Conservation (phyloP, 37 sponge, comb jelly and placozoan genomes). For the Chondrilla cf. caribensis region DNA sequence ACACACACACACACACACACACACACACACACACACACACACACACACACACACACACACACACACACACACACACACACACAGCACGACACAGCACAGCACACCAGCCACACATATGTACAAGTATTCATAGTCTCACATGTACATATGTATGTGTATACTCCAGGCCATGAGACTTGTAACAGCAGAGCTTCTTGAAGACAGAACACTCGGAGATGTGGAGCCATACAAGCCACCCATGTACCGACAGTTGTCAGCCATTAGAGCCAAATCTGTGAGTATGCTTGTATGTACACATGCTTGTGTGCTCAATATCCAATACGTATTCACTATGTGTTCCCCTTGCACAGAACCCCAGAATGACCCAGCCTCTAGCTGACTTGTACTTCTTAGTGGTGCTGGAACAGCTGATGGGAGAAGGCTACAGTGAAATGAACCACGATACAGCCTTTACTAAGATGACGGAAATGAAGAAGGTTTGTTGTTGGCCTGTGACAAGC, state of each 20-base stretch:
- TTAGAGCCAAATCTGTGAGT: neutral
- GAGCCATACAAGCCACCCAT: neutral
- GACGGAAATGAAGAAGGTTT: neutral
- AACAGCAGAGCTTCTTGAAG: neutral
- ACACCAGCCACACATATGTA: too few species aligned
- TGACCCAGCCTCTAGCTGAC: slow-evolving; percentile 83
- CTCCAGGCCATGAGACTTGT: neutral
- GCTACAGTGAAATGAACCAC: slow-evolving; percentile 1
- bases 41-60: too few species aligned
- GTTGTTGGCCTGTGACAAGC: neutral
- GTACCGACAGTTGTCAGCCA: neutral
- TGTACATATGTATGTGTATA: too few species aligned
- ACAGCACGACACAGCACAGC: too few species aligned
- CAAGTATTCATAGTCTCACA: too few species aligned
- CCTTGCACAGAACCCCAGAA: slow-evolving; percentile 6
- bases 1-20: too few species aligned
- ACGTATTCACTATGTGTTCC: neutral
- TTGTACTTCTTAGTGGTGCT: slow-evolving; percentile 76
- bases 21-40: too few species aligned
- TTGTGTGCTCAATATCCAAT: neutral
- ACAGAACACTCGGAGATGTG: neutral
- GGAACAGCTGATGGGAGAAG: slow-evolving; percentile 58
- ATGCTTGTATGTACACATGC: too few species aligned
- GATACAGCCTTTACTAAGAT: slow-evolving; percentile 2
- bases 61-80: too few species aligned